phyloP scores from a whole-genome alignment of 2,797 vertebrate species.

The Thripadectes ignobilis region DNA sequence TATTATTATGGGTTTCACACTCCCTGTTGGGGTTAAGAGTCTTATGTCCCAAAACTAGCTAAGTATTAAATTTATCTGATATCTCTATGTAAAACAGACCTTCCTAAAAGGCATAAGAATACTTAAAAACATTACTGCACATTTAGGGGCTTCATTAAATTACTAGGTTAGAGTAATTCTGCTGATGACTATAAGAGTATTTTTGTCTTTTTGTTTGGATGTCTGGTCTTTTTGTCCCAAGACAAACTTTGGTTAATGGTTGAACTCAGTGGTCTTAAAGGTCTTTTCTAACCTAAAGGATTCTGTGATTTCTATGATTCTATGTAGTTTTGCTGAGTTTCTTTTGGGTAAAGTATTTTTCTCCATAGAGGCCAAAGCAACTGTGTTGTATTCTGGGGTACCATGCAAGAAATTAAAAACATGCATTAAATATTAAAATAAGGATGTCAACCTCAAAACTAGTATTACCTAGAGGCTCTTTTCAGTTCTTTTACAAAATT shows the following conservation, averaged over 20 bases:
- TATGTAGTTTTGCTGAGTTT: not conserved
- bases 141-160: not conserved
- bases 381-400: not conserved
- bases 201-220: not conserved
- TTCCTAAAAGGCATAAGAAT: not conserved
- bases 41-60: not conserved
- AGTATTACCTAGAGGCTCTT: not conserved
- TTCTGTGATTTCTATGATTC: not conserved
- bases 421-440: not conserved
- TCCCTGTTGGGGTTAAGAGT: not conserved
- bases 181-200: not conserved
- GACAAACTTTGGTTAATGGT: not conserved
- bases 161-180: not conserved
- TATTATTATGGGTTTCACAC: not conserved
- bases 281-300: not conserved
- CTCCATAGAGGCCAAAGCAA: not conserved
- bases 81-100: not conserved
- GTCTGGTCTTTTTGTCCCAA: not conserved
- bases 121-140: not conserved
- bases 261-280: not conserved
- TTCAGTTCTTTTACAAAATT: not conserved
- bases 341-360: not conserved
- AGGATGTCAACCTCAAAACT: not conserved
- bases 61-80: not conserved
- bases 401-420: not conserved